Base-by-base conservation (phyloP, 2,797 vertebrate species). In the Tangara arthus region DNA sequence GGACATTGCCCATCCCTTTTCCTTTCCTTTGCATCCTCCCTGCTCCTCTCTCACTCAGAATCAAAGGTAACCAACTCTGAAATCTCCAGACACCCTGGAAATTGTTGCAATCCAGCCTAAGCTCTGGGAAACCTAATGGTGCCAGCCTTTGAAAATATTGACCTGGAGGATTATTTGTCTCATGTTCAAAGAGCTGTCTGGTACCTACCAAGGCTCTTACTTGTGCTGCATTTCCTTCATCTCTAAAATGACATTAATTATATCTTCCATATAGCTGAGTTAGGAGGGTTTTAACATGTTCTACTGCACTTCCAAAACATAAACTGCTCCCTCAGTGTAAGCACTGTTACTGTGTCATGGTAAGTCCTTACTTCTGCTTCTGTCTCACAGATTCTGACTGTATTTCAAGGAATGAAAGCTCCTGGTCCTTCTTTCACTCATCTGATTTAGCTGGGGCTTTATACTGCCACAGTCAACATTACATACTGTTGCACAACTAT, bases 1-100 rank as follows among this genome's bases (percentile, higher is more conserved):
- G 56, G 57, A 59, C 11, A 2, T 0, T 80, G 49, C 17, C 46
- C 37, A 1, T 28, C 24, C 1, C 1, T 79, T 78, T 23, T 6
- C 41, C 47, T 68, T 30, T 35, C 35, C 39, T 70, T 28, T 34
- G 47, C 68, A 22, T 32, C 56, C 47, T 57, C 35, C 42, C 47
- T 53, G 46, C 63, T 69, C 12, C 21, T 32, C 55, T 55, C 24
- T 76, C 55, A 7, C 37, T 37, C 22, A 5, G 12, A 69, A 22
- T 22, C 47, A 68, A 49, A 52, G 52, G 22, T 57, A 71, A 19
- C 15, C 60, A 19, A 5, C 19, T 60, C 57, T 55, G 55, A 50
- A 53, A n/a, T n/a, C 53, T 60, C 41, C 69, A 44, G 21, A 8
- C 7, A 8, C 6, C 11, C 4, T 44, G 68, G 14, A 35, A 41